These are phyloP conservation scores for Melanotaenia trifasciata DNA, from an alignment of 2,797 vertebrate genomes.

Conservation along the genomic window DNA sequence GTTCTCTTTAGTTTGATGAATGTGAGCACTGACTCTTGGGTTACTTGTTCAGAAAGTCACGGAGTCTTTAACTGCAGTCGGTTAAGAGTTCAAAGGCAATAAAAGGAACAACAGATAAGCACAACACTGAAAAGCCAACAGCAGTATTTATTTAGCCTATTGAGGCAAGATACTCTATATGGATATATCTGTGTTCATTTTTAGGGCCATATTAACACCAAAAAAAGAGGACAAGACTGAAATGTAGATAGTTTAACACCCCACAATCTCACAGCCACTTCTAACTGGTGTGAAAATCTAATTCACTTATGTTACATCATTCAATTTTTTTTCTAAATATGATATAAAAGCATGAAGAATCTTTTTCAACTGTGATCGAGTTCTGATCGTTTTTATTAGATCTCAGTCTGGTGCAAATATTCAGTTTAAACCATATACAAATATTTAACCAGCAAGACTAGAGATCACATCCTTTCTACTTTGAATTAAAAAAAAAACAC, in stretches of 20 bases:
- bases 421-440: background rate
- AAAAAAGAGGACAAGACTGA: background rate
- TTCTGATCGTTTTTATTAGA: background rate
- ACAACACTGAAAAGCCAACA: background rate
- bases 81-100: constrained; percentile 4
- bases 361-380: background rate
- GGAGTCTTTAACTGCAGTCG: background rate
- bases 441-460: background rate
- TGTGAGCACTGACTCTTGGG: background rate
- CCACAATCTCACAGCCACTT: no score
- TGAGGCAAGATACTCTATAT: background rate
- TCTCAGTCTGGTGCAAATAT: background rate
- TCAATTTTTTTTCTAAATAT: background rate
- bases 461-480: background rate
- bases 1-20: constrained; percentile 1
- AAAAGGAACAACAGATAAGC: background rate
- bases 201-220: background rate
- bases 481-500: background rate
- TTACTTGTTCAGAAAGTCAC: background rate
- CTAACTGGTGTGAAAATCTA: no score
- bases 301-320: no score
- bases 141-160: no score
- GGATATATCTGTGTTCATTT: background rate
- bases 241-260: no score
- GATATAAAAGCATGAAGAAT: background rate